These are phyloP conservation scores for Pelosia muscerda DNA, from an alignment of 2,888 invertebrate species.

Conservation along the genomic window DNA sequence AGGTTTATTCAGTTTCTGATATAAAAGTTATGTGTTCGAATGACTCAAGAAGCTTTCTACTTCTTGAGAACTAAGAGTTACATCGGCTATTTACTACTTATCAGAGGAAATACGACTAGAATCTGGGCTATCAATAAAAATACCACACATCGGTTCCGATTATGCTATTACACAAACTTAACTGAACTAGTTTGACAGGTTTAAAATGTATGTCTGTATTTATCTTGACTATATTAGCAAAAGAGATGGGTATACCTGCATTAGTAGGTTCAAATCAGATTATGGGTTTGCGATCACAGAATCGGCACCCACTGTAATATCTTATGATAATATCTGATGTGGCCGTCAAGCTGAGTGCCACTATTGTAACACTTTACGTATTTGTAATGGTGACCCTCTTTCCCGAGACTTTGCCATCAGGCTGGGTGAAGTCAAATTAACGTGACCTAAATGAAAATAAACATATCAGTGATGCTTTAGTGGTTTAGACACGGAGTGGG, in stretches of 20 bases:
- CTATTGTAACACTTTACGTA: too few relatives aligned
- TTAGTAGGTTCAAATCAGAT: neutral
- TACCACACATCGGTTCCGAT: neutral
- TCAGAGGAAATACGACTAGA: neutral
- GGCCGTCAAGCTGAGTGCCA: too few relatives aligned
- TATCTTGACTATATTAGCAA: neutral
- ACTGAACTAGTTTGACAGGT: neutral
- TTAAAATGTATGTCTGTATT: neutral
- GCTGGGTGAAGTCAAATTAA: too few relatives aligned
- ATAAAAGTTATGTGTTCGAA: neutral
- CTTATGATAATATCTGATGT: too few relatives aligned
- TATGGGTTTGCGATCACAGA: neutral
- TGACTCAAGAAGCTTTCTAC: conserved; percentile 15
- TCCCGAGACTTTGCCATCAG: too few relatives aligned
- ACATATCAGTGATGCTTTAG: too few relatives aligned
- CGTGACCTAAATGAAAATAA: too few relatives aligned
- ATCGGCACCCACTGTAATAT: neutral
- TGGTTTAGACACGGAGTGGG: too few relatives aligned
- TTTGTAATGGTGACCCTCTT: too few relatives aligned
- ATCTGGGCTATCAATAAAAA: conserved; percentile 9
- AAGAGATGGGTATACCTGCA: neutral
- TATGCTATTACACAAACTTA: neutral
- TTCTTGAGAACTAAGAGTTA: conserved; percentile 6
- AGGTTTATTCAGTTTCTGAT: too few relatives aligned
- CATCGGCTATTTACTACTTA: neutral